Percentiles rank a stretch among this genome's conserved stretches.
phyloP scores from a whole-genome alignment of 2,113 vertebrate species.

The Pelmatolapia mariae region DNA sequence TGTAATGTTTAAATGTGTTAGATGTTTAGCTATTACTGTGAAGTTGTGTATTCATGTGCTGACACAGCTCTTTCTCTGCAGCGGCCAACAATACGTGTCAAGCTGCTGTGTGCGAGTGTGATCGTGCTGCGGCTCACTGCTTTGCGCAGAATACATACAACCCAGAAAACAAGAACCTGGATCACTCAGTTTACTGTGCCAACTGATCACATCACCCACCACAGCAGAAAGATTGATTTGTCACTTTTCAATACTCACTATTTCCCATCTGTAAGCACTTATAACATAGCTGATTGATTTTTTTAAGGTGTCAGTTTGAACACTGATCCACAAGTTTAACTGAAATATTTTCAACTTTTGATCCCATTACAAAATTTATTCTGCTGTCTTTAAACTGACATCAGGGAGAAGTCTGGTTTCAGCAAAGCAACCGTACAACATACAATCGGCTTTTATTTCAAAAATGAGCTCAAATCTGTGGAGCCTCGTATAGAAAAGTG shows the following conservation, averaged over 20 bases:
- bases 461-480: neutral
- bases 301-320: neutral
- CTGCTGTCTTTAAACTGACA: neutral
- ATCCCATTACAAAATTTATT: neutral
- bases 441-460: neutral
- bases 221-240: neutral
- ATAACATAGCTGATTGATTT: neutral
- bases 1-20: neutral
- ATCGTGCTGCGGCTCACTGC: slow-evolving; percentile 77
- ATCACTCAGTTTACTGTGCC: slow-evolving; percentile 43
- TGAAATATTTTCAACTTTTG: neutral
- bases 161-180: slow-evolving; percentile 53
- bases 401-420: neutral
- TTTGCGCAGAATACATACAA: slow-evolving; percentile 73
- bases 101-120: slow-evolving; percentile 81
- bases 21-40: neutral
- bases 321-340: neutral
- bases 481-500: neutral
- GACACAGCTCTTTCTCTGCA: slow-evolving; percentile 37
- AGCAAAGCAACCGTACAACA: neutral
- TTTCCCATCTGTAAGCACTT: neutral
- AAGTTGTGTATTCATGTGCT: neutral
- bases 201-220: neutral
- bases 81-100: slow-evolving; percentile 73
- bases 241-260: neutral